Base-by-base conservation (phyloP, 2,113 vertebrate species). In the Actenoides lindsayi region DNA sequence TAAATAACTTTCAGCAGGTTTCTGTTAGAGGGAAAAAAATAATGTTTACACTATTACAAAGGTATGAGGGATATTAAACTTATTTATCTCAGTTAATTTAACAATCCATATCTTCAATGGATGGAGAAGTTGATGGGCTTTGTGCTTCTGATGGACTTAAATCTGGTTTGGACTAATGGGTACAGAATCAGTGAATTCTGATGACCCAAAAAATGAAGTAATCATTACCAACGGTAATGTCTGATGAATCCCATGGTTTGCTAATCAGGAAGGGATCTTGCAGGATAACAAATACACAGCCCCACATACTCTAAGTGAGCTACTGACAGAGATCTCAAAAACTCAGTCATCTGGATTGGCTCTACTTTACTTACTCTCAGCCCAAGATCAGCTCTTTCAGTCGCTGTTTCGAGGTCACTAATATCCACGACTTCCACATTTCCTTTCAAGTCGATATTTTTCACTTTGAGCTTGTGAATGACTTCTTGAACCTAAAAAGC, bases 401-500 rank as follows among this genome's bases (percentile, higher is more conserved):
- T 97, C 4, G 98, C 98, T 28, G 94, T 83, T 96, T 98, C 95
- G 69, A 99, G 95, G 64, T 94, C 77, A 57, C 97, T 86, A 86
- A 98, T 63, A 83, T 98, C 97, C 93, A 98, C 27, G 1, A 65
- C 48, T 65, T 96, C 62, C 33, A 16, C 87, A 4, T 86, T 87
- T 18, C 94, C 89, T 46, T 77, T 94, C 73, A 77, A 35, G 46
- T 28, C 79, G 25, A 27, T 87, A 31, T 94, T 94, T 60, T 96
- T 87, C 89, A 98, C 94, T 95, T 93, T 98, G 87, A 99, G 94
- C n/a, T 98, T 91, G 44, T 80, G 94, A 91, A 99, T 95, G 65
- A 99, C 98, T 68, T 98, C 98, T 82, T 98, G 98, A 83, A 98
- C 98, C 98, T 99, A 81, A 68, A 95, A 94, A 76, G 7, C 71